phyloP scores from a whole-genome alignment of 2,113 vertebrate genomes.

The Pristiophorus japonicus region DNA sequence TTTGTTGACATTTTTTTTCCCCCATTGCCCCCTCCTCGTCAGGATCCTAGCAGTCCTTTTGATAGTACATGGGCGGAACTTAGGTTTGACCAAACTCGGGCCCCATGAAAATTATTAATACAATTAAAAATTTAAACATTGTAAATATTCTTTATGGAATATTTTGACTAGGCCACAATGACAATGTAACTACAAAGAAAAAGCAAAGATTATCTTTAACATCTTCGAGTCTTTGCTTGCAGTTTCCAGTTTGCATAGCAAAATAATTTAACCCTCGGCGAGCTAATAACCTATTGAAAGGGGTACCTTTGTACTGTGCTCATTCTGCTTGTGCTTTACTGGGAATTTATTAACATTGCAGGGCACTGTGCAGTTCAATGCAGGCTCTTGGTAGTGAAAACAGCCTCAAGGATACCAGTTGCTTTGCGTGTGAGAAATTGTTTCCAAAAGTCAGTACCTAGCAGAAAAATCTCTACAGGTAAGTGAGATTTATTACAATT shows the following conservation, averaged over 20 bases:
- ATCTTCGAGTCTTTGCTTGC: constrained; percentile 42
- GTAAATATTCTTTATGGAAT: constrained; percentile 47
- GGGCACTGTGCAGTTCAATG: not conserved
- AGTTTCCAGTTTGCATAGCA: constrained; percentile 41
- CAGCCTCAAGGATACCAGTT: constrained; percentile 4
- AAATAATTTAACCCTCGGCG: constrained; percentile 18
- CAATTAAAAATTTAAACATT: constrained; percentile 50
- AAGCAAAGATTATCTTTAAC: constrained; percentile 39
- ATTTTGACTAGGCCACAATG: constrained; percentile 45
- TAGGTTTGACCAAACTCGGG: no score
- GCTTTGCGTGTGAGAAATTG: not conserved
- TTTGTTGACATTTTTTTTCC: no score
- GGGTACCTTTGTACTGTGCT: not conserved
- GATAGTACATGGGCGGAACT: no score
- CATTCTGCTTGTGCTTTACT: not conserved
- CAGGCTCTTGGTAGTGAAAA: not conserved
- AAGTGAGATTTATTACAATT: not conserved
- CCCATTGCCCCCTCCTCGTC: no score
- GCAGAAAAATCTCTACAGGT: not conserved
- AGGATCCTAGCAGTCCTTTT: no score
- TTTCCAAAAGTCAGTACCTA: not conserved
- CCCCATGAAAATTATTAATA: constrained; percentile 56
- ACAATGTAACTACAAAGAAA: constrained; percentile 42
- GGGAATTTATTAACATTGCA: not conserved
- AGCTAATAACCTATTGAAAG: constrained; percentile 18